Evolutionary conservation across 2,888 invertebrate genomes (phyloP).

Genomic region (Eupeodes latifasciatus): DNA sequence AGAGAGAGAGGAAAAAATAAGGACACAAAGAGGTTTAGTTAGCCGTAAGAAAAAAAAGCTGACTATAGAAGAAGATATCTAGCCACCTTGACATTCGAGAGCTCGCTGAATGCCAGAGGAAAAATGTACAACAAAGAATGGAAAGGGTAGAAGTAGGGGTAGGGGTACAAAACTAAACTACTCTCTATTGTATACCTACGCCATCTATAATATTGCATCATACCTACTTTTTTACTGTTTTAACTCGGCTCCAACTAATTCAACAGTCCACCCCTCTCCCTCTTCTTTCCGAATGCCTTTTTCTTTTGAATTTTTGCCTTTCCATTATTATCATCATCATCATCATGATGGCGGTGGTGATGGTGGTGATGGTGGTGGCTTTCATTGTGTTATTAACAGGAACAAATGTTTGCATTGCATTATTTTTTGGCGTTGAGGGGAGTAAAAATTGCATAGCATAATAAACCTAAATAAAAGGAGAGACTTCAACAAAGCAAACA

Average conservation of each 20-base stretch:
- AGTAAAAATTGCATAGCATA: not conserved
- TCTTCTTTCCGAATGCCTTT: not conserved
- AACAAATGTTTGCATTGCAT: slow-evolving; percentile 67
- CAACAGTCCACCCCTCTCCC: not conserved
- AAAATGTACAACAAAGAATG: not conserved
- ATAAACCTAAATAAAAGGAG: not conserved
- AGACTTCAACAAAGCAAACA: slow-evolving; percentile 9
- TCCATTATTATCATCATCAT: slow-evolving; percentile 55
- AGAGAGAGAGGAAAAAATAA: slow-evolving; percentile 15
- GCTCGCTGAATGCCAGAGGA: slow-evolving; percentile 29
- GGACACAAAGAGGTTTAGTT: slow-evolving; percentile 29
- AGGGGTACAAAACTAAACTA: not conserved
- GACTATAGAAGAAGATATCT: not conserved
- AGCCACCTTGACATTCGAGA: slow-evolving; percentile 70
- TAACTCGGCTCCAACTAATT: not conserved
- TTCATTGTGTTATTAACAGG: slow-evolving; percentile 69
- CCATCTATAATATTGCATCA: not conserved
- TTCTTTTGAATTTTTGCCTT: slow-evolving; percentile 52
- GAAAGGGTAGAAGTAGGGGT: not conserved
- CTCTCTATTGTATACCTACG: not conserved
- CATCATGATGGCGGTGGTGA: too few relatives aligned
- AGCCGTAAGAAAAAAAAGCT: not conserved
- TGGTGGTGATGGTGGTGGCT: slow-evolving; percentile 34
- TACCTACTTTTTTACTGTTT: not conserved
- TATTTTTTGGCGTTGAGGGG: slow-evolving; percentile 33